Conservation (phyloP, 2,888 invertebrate genomes). For the Taenaris catops region DNA sequence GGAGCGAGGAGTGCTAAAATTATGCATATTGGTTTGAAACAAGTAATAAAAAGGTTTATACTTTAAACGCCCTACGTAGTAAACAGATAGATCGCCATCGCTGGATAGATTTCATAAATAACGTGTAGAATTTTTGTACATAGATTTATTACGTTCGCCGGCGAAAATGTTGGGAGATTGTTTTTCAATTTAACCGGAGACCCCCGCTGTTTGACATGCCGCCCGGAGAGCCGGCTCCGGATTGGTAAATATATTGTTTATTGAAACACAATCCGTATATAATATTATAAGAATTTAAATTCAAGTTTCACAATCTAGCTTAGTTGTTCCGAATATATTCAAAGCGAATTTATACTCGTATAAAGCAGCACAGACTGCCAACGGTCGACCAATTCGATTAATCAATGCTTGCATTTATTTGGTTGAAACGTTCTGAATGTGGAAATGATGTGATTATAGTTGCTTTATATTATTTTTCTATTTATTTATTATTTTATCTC, state of each 20-base stretch:
- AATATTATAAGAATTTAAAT: conserved; percentile 11
- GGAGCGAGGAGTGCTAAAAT: no score
- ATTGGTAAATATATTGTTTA: conserved; percentile 35
- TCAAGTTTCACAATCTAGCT: conserved; percentile 8
- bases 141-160: conserved; percentile 78
- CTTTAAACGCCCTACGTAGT: conserved; percentile 37
- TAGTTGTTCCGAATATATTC: conserved; percentile 1
- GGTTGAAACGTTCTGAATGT: no score
- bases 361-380: no score
- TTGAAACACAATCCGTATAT: conserved; percentile 16
- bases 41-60: no score
- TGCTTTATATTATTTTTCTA: no score
- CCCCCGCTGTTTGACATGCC: conserved; percentile 74
- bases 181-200: conserved; percentile 78
- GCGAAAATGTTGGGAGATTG: conserved; percentile 80
- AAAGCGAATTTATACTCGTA: no score
- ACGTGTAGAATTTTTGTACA: conserved; percentile 79
- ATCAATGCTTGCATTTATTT: no score
- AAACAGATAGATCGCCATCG: conserved; percentile 52
- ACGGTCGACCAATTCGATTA: no score
- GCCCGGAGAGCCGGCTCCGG: conserved; percentile 48
- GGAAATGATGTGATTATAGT: no score
- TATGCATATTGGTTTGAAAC: no score
- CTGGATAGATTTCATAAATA: conserved; percentile 77
- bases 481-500: no score